These are phyloP conservation scores for Sitta carolinensis DNA, from an alignment of 2,797 vertebrate species.

Conservation along the genomic window DNA sequence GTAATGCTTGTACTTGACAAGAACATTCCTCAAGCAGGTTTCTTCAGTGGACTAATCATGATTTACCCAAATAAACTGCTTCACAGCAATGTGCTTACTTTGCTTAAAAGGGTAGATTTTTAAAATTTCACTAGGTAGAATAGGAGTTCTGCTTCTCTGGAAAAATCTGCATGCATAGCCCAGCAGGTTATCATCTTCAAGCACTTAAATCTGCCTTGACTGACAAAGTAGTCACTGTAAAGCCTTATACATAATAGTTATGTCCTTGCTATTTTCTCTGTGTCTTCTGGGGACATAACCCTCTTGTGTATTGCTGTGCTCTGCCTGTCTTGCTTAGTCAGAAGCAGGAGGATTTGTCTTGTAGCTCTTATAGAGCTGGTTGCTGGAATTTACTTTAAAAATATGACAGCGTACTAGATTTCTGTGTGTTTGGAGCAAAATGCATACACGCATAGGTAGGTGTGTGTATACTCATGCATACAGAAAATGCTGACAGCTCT, in stretches of 20 bases:
- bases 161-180: not conserved
- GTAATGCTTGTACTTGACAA: not conserved
- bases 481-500: not conserved
- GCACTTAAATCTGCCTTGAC: not conserved
- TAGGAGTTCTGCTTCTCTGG: not conserved
- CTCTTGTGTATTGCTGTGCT: not conserved
- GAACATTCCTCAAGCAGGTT: not conserved
- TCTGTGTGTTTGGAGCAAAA: not conserved
- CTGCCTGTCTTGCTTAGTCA: not conserved
- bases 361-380: not conserved
- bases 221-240: not conserved
- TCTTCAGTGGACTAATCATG: not conserved
- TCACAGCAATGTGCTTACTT: not conserved
- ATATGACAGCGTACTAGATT: not conserved
- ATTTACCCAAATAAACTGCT: not conserved
- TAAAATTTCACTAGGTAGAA: not conserved
- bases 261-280: not conserved
- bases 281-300: not conserved
- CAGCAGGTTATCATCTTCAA: not conserved
- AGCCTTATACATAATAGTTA: not conserved
- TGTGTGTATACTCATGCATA: not conserved
- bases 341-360: not conserved
- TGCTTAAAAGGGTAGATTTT: not conserved
- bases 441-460: rapidly evolving
- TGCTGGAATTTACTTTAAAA: not conserved